A percentile compares a stretch with the other conserved stretches of the same genome.
Evolutionary conservation across 2,113 vertebrate species (phyloP).

Genomic region (Dascyllus trimaculatus): DNA sequence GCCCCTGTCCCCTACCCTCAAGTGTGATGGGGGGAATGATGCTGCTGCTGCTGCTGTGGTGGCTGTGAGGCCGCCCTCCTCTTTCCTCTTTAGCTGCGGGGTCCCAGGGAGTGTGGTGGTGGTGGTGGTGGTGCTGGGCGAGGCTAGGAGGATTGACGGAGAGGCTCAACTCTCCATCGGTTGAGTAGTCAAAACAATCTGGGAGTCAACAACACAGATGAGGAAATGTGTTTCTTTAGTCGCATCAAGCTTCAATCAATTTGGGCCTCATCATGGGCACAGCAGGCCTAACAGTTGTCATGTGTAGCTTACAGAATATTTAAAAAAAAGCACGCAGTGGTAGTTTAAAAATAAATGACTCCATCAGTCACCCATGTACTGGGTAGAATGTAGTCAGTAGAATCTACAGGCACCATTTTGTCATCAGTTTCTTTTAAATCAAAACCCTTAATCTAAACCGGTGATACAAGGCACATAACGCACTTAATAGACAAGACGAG

Average conservation of each 20-base stretch:
- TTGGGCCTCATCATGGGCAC: constrained; percentile 46
- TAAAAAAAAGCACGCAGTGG: neutral
- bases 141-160: constrained; percentile 91
- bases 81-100: constrained; percentile 90
- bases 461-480: constrained; percentile 45
- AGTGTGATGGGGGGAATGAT: constrained; percentile 93
- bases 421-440: constrained; percentile 23
- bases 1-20: constrained; percentile 97
- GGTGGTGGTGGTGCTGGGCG: constrained; percentile 73
- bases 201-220: constrained; percentile 96
- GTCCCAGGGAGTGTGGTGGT: constrained; percentile 87
- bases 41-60: constrained; percentile 80
- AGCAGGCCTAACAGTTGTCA: constrained; percentile 28
- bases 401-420: constrained; percentile 64
- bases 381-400: constrained; percentile 25
- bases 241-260: constrained; percentile 38
- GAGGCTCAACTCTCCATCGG: constrained; percentile 94
- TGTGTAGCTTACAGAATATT: constrained; percentile 2
- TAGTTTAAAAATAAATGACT: neutral
- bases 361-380: constrained; percentile 1
- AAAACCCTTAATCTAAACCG: constrained; percentile 8
- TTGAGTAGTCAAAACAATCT: constrained; percentile 99
- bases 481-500: constrained; percentile 50
- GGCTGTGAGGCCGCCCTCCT: constrained; percentile 91
- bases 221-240: constrained; percentile 88